phyloP scores from a whole-genome alignment of 2,797 vertebrate genomes.

The Cyprinella venusta region DNA sequence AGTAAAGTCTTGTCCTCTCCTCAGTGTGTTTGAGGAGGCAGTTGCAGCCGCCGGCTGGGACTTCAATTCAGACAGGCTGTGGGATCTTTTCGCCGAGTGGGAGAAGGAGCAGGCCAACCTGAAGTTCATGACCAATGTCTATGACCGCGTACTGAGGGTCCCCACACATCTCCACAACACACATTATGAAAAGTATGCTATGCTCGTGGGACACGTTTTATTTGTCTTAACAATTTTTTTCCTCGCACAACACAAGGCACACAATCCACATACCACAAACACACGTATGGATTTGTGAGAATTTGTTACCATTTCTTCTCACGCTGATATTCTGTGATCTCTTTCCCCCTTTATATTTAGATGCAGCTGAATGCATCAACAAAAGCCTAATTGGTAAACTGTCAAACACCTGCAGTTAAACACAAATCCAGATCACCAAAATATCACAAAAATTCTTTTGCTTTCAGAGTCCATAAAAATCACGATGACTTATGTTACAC shows the following conservation, averaged over 20 bases:
- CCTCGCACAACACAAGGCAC: constrained; percentile 50
- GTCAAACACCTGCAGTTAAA: constrained; percentile 63
- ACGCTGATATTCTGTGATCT: constrained; percentile 63
- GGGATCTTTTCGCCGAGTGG: constrained; percentile 88
- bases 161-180: constrained; percentile 87
- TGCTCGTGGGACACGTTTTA: background rate
- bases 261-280: constrained; percentile 32
- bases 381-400: constrained; percentile 66
- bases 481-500: constrained; percentile 4
- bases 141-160: constrained; percentile 79
- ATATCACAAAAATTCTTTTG: constrained; percentile 58
- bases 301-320: constrained; percentile 57
- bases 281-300: constrained; percentile 57
- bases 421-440: constrained; percentile 63
- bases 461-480: constrained; percentile 59
- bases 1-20: background rate
- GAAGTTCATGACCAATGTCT: constrained; percentile 73
- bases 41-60: constrained; percentile 81
- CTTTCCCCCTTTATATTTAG: constrained; percentile 63
- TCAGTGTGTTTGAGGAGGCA: constrained; percentile 82
- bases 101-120: constrained; percentile 82
- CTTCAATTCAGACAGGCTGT: constrained; percentile 87
- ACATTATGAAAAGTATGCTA: constrained; percentile 84
- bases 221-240: constrained; percentile 46
- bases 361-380: constrained; percentile 65